Evolutionary conservation across 2,797 vertebrate genomes (phyloP).

Genomic region (Geotrypetes seraphini): DNA sequence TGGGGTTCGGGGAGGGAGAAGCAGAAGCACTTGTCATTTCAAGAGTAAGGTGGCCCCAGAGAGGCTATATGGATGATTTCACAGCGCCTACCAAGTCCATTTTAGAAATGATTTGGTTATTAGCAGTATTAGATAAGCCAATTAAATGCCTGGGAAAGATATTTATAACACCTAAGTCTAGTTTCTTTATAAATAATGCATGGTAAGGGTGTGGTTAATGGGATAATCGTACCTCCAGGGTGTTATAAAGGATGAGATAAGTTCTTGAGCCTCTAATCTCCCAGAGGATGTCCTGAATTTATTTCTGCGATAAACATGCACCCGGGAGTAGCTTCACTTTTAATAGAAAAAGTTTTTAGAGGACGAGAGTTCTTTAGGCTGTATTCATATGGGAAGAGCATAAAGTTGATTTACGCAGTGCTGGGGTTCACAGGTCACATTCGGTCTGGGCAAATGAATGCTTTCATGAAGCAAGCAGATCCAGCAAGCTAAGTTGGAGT

Average conservation of each 20-base stretch:
- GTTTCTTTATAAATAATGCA: background rate
- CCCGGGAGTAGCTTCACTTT: slow-evolving; percentile 1
- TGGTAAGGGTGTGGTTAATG: background rate
- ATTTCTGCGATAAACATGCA: background rate
- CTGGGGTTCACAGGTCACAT: too few relatives aligned
- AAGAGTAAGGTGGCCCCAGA: background rate
- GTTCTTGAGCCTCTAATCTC: background rate
- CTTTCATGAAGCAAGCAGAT: too few relatives aligned
- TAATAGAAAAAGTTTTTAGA: slow-evolving; percentile 3
- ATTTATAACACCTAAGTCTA: slow-evolving; percentile 1
- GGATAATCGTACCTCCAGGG: slow-evolving; percentile 1
- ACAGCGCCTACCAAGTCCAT: slow-evolving; percentile 7
- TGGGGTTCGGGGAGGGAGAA: too few relatives aligned
- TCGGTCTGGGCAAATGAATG: too few relatives aligned
- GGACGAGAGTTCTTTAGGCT: background rate
- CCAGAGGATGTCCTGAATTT: background rate
- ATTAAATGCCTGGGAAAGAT: slow-evolving; percentile 4
- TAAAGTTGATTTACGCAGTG: background rate
- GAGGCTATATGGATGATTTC: slow-evolving; percentile 7
- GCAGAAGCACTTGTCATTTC: too few relatives aligned
- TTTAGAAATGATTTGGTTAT: slow-evolving; percentile 7
- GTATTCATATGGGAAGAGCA: background rate
- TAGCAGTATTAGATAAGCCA: slow-evolving; percentile 10
- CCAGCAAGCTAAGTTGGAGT: too few relatives aligned
- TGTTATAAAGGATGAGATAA: background rate